phyloP scores from a whole-genome alignment of 1,140 invertebrate species.

The Aphidius ervi region DNA sequence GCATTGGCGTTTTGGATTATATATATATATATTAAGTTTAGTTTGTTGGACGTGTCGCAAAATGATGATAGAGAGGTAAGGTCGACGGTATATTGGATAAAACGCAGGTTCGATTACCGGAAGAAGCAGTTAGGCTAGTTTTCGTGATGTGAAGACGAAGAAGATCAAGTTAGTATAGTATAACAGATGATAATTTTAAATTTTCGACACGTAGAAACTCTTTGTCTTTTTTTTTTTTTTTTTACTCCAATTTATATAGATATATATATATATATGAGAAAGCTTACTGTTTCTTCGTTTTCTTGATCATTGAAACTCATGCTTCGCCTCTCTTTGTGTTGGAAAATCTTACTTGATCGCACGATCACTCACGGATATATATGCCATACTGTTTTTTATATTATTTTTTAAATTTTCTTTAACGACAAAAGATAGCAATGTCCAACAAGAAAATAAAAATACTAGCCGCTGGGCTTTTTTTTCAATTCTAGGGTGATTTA shows the following conservation, averaged over 20 bases:
- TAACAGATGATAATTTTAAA: slow-evolving; percentile 40
- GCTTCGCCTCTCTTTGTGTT: neutral
- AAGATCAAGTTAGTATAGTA: slow-evolving; percentile 3
- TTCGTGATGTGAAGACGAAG: neutral
- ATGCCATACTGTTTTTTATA: too few relatives aligned
- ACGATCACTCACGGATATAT: too few relatives aligned
- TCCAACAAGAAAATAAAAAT: neutral
- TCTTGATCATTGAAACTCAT: neutral
- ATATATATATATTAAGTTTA: too few relatives aligned
- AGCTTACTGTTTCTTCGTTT: neutral
- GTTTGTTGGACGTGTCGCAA: too few relatives aligned
- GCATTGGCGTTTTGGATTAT: too few relatives aligned
- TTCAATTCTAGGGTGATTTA: slow-evolving; percentile 37
- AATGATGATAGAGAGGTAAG: neutral
- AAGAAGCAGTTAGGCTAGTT: slow-evolving; percentile 38
- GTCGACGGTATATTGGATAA: slow-evolving; percentile 6
- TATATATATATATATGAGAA: too few relatives aligned
- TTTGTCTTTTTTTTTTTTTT: neutral
- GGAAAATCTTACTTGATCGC: too few relatives aligned
- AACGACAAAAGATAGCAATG: neutral
- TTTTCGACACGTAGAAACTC: slow-evolving; percentile 38
- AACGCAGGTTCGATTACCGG: slow-evolving; percentile 33
- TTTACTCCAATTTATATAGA: neutral
- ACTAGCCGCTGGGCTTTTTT: slow-evolving; percentile 22
- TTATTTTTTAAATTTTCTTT: too few relatives aligned